These are phyloP conservation scores for Poecilia gillii DNA, from an alignment of 2,797 vertebrate genomes.

Conservation along the genomic window DNA sequence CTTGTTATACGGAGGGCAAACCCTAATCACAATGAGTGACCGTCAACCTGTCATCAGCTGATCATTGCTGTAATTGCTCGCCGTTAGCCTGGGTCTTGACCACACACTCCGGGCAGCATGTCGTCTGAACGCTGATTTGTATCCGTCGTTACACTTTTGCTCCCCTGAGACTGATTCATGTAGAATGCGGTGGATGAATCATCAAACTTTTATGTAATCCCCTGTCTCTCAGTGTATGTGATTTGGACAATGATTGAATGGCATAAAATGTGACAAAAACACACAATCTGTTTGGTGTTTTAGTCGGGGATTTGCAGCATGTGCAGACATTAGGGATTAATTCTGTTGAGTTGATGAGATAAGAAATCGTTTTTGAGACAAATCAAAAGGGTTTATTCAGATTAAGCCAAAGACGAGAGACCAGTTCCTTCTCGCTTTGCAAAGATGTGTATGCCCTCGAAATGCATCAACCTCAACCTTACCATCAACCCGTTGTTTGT, in stretches of 20 bases:
- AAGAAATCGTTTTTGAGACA: neutral
- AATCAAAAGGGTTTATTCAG: slow-evolving; percentile 1
- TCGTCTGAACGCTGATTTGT: slow-evolving; percentile 9
- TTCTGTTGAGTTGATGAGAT: slow-evolving; percentile 3
- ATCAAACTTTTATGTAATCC: neutral
- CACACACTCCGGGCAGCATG: neutral
- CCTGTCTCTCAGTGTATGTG: neutral
- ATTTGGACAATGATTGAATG: slow-evolving; percentile 7
- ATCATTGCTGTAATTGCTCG: slow-evolving; percentile 30
- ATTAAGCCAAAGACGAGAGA: neutral
- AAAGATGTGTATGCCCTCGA: neutral
- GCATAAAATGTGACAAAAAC: neutral
- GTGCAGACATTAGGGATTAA: neutral
- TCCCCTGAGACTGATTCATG: slow-evolving; percentile 7
- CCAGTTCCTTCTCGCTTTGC: neutral
- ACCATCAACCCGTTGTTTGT: neutral
- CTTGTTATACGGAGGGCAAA: slow-evolving; percentile 37
- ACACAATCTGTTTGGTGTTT: neutral
- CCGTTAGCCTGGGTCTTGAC: slow-evolving; percentile 28
- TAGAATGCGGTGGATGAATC: neutral
- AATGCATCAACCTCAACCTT: neutral
- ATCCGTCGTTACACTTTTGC: slow-evolving; percentile 3
- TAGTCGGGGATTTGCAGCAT: neutral
- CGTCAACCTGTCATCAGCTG: slow-evolving; percentile 26
- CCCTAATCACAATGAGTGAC: slow-evolving; percentile 28